Percentiles rank a stretch among this genome's conserved stretches.
Evolutionary conservation across 1,140 invertebrate genomes (phyloP).

Genomic region (Drosophila ironensis): DNA sequence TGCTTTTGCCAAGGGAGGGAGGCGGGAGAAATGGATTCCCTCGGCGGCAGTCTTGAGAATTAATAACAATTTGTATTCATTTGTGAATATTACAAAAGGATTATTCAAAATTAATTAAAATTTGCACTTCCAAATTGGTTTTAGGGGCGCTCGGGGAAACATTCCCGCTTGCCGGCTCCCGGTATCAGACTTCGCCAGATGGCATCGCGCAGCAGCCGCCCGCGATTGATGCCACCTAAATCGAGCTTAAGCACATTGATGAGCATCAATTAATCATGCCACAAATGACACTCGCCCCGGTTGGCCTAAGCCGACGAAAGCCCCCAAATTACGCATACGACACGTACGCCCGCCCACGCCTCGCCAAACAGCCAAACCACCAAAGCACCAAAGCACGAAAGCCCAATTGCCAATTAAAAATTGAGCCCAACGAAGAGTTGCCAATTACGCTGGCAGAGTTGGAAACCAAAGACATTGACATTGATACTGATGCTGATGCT

Average conservation of each 20-base stretch:
- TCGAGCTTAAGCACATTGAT: conserved; percentile 77
- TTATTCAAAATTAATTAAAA: conserved; percentile 79
- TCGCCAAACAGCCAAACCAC: no score
- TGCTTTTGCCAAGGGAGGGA: not conserved
- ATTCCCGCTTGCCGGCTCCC: not conserved
- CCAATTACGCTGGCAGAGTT: conserved; percentile 46
- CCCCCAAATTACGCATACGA: conserved; percentile 74
- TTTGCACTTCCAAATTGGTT: conserved; percentile 57
- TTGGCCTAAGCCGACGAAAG: conserved; percentile 46
- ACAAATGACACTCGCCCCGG: conserved; percentile 64
- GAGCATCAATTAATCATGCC: conserved; percentile 78
- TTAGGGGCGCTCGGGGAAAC: not conserved
- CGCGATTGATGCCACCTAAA: conserved; percentile 66
- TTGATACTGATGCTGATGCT: not conserved
- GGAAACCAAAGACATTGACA: conserved; percentile 51
- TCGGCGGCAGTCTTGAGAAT: conserved; percentile 64
- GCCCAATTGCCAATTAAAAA: conserved; percentile 75
- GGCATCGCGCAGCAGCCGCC: no score
- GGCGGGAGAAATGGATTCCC: conserved; percentile 44
- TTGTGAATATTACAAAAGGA: conserved; percentile 79
- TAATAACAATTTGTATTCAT: conserved; percentile 79
- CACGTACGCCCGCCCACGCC: conserved; percentile 66
- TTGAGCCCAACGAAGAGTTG: conserved; percentile 31
- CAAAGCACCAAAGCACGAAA: conserved; percentile 15
- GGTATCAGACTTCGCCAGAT: conserved; percentile 2